Evolutionary conservation across 2,113 vertebrate genomes (phyloP).

Genomic region (Pseudorhombus dupliciocellatus): DNA sequence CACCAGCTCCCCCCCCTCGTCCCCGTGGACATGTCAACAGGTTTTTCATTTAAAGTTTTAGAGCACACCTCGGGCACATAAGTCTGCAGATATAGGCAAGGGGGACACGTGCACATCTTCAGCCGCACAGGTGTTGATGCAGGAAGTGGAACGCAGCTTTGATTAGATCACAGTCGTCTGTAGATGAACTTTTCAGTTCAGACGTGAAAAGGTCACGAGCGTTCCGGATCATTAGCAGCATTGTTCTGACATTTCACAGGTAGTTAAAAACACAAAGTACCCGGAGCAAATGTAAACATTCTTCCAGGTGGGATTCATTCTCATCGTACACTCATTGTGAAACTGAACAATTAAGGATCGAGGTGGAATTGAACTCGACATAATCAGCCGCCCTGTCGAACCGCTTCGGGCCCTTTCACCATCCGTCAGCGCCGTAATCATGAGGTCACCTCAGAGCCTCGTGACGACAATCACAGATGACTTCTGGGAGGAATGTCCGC

Average conservation of each 20-base stretch:
- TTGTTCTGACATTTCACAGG: too few relatives aligned
- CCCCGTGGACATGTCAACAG: constrained; percentile 67
- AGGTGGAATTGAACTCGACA: background rate
- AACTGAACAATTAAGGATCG: background rate
- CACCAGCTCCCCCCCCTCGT: constrained; percentile 24
- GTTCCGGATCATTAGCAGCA: too few relatives aligned
- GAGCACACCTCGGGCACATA: constrained; percentile 60
- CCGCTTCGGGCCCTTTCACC: constrained; percentile 2
- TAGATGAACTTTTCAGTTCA: background rate
- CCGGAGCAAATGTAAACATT: too few relatives aligned
- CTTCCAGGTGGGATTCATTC: too few relatives aligned
- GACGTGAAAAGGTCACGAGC: too few relatives aligned
- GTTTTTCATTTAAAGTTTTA: constrained; percentile 76
- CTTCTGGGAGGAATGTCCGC: constrained; percentile 48
- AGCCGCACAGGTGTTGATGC: constrained; percentile 46
- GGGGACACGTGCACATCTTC: constrained; percentile 16
- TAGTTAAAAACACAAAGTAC: too few relatives aligned
- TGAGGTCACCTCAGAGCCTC: constrained; percentile 41
- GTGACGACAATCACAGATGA: constrained; percentile 68
- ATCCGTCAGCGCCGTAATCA: constrained; percentile 18
- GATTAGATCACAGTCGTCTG: background rate
- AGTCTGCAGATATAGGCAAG: constrained; percentile 62
- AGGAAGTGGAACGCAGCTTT: constrained; percentile 11
- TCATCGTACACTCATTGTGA: too few relatives aligned
- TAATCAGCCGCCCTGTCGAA: background rate